Evolutionary conservation across 2,113 vertebrate genomes (phyloP), one percentile per base, ranked within the genome.

Genomic region (Pogona vitticeps): DNA sequence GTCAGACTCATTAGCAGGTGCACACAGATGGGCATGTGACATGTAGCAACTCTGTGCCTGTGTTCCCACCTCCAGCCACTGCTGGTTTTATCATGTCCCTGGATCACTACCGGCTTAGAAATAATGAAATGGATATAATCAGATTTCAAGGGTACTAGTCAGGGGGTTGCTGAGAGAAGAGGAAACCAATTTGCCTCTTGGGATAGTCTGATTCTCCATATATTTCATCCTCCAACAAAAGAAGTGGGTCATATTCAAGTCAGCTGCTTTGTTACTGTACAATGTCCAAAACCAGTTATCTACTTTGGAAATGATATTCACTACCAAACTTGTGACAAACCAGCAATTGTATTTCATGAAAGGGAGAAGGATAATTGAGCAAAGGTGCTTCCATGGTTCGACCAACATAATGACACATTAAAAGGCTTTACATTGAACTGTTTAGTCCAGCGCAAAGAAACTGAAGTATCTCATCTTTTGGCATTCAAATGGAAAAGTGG

Each of bases 1-100:
- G 67, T 94, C 93, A 95, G 79, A 67, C 90, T 95, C 73, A 84
- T 93, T 94, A 94, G 88, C 88, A 91, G 89, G 85, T 91, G 71
- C 0, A 0, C 2, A 67, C 68, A 58, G 76, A 90, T 33, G 91
- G 91, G 83, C 87, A 90, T 63, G 18, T 56, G 84, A 80, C 4
- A 26, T 83, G 10, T 12, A 88, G 72, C 56, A 38, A 6, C 83
- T 91, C 83, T 63, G 38, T 76, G 82, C 92, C 77, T 88, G 70
- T 75, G 70, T 90, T 89, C 59, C 63, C 78, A 65, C n/a, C 63
- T 88, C 33, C 79, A 67, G 1, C 17, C 58, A 85, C 38, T 76
- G 58, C 46, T 90, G 68, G 31, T 65, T 88, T 87, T 90, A 38
- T 92, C 26, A 28, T 79, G 76, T 89, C 76, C 40, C 26, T 46